Base-by-base conservation (phyloP, 1,140 invertebrate genomes). In the Drosophila repleta region DNA sequence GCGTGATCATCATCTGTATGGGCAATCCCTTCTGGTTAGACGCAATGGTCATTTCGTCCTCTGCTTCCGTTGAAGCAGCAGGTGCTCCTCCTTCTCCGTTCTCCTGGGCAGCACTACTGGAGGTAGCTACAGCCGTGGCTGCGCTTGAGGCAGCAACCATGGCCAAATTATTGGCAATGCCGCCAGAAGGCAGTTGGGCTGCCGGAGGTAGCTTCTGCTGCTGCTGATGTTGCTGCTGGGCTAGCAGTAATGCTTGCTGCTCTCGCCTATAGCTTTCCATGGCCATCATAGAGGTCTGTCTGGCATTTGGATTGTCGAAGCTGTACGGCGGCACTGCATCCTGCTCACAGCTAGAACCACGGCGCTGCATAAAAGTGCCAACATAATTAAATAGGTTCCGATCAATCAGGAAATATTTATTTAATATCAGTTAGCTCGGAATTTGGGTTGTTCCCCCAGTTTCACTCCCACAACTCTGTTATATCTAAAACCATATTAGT, bases 1-100 rank as follows among this genome's bases (percentile, higher is more conserved):
- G 91, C 64, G 91, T 91, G 51, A 91, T 91, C 91, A 92, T 92
- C 91, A 92, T 92, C 74, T 92, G 91, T 20, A 83, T 83, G 55
- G 90, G 90, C 57, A 90, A 57, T 53, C 79, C 83, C 49, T 85
- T 80, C 15, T 81, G 74, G 39, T 79, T 79, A 21, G 76, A 69
- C 13, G 76, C 70, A 41, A 79, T 46, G 20, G 73, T 87, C 58
- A 69, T 69, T 13, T 66, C 77, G 64, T 91, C 88, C 48, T 90
- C 90, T 5, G 48, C 52, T 17, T 39, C 63, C 10, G 66, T 18
- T 8, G 51, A 18, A 0, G 55, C 77, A 10, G 61, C 74, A 24
- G 37, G 70, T 24, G 48, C 26, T 48, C 24, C 41, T 10, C 52
- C 74, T 35, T 32, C 74, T 18, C 55, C 26, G 49, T 24, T 43